These are phyloP conservation scores for Drosophila greeni DNA, from an alignment of 2,888 invertebrate genomes.

Conservation along the genomic window DNA sequence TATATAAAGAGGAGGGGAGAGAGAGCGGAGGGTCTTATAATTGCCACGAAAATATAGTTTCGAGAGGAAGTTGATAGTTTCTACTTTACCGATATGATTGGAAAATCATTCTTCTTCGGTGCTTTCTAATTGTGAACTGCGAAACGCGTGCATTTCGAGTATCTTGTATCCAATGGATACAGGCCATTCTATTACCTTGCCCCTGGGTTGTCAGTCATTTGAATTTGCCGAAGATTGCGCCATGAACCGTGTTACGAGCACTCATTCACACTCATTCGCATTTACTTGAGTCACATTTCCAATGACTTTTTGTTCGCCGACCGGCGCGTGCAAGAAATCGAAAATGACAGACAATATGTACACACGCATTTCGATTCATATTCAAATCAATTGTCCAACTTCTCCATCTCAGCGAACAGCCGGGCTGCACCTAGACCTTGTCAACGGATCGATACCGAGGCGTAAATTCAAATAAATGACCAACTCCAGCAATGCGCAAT, in stretches of 20 bases:
- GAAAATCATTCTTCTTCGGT: slow-evolving; percentile 1
- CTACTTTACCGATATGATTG: slow-evolving; percentile 16
- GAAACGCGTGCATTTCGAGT: slow-evolving; percentile 12
- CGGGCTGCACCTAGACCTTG: slow-evolving; percentile 75
- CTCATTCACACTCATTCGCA: slow-evolving; percentile 35
- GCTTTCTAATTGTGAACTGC: slow-evolving; percentile 37
- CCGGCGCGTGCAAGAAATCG: slow-evolving; percentile 65
- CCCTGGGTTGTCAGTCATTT: slow-evolving; percentile 38
- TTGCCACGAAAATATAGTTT: slow-evolving; percentile 27
- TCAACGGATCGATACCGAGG: slow-evolving; percentile 53
- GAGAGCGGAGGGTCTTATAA: slow-evolving; percentile 6
- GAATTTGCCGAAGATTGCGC: slow-evolving; percentile 40
- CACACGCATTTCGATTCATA: slow-evolving; percentile 46
- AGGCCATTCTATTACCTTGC: slow-evolving; percentile 37
- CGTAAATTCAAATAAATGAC: slow-evolving; percentile 42
- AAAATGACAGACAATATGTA: slow-evolving; percentile 59
- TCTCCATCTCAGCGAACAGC: slow-evolving; percentile 51
- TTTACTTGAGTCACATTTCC: slow-evolving; percentile 38
- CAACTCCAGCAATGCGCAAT: slow-evolving; percentile 14
- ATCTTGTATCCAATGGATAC: slow-evolving; percentile 10
- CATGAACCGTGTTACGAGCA: slow-evolving; percentile 38
- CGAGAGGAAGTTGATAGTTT: slow-evolving; percentile 41
- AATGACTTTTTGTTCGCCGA: slow-evolving; percentile 52
- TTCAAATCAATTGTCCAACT: slow-evolving; percentile 66
- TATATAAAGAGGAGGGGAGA: slow-evolving; percentile 7